These are phyloP conservation scores for Oscheius sp. DNA, from an alignment of 2,888 invertebrate species.

Conservation along the genomic window DNA sequence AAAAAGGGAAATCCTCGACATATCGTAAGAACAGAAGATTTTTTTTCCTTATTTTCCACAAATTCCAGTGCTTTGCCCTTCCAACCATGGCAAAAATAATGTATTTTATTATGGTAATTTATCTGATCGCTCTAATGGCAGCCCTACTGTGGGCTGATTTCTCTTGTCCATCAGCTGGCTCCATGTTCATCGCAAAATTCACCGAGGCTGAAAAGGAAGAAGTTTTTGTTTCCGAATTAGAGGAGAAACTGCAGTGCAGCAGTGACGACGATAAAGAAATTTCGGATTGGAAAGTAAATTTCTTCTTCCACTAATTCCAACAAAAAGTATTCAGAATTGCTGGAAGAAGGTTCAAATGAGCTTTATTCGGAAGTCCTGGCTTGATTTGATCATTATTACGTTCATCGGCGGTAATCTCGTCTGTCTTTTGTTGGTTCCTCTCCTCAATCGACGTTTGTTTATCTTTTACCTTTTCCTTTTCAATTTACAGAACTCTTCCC, in stretches of 20 bases:
- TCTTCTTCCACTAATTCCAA: neutral
- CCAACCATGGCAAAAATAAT: slow-evolving; percentile 43
- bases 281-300: slow-evolving; percentile 39
- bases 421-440: slow-evolving; percentile 43
- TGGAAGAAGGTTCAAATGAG: slow-evolving; percentile 43
- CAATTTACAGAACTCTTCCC: no score
- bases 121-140: slow-evolving; percentile 34
- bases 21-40: slow-evolving; percentile 56
- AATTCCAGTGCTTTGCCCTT: slow-evolving; percentile 49
- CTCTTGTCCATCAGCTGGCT: slow-evolving; percentile 41
- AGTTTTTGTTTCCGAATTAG: slow-evolving; percentile 40
- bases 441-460: slow-evolving; percentile 47
- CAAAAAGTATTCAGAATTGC: slow-evolving; percentile 44
- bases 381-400: slow-evolving; percentile 39
- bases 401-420: slow-evolving; percentile 44
- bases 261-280: slow-evolving; percentile 53
- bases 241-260: slow-evolving; percentile 42
- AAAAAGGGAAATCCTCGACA: slow-evolving; percentile 56
- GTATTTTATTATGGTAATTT: slow-evolving; percentile 39
- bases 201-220: slow-evolving; percentile 51
- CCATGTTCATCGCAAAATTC: slow-evolving; percentile 56
- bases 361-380: slow-evolving; percentile 45
- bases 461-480: no score
- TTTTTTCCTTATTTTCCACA: neutral
- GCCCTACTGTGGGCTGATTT: slow-evolving; percentile 45